Base-by-base conservation (phyloP, 2,888 invertebrate species). In the Diadromus collaris region DNA sequence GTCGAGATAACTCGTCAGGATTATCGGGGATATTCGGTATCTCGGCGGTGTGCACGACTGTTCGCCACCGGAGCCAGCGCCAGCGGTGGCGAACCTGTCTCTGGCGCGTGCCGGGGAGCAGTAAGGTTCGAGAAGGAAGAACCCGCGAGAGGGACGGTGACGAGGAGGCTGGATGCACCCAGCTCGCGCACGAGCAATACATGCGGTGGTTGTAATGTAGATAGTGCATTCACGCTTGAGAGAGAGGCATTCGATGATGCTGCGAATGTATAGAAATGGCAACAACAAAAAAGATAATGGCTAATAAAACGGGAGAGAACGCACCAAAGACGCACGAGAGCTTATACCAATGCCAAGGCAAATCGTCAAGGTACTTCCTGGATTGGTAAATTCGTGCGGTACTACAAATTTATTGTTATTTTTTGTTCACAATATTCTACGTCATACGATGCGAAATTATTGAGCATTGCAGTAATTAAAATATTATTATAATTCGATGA, bases 31-130 rank as follows among this genome's bases (percentile, higher is more conserved):
- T 83, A 81, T 82, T 82, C 79, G 76, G 79, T 83, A 80, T 83
- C 81, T 83, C 72, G 48, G 72, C 69, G 78, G 38, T 41, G 16
- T 24, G 21, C 21, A 27, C 16, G 56, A 6, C 67, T 74, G 67
- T 73, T 77, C 74, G 61, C 73, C 73, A 63, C 72, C 29, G 61
- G 44, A 32, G 16, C 27, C 41, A 67, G 48, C 63, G 72, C 48
- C 73, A 56, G 63, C 79, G 73, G 65, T 73, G 79, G 76, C 78
- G 70, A 83, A 81, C 81, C 82, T 81, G 81, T 79, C 78, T 63
- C 54, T 65, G 82, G 83, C 83, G 81, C 83, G 83, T 83, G 83
- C 82, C 83, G 72, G 73, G 76, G 74, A 78, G 77, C 79, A 56
- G 71, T 75, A 80, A 79, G 46, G 46, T 67, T 54, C 41, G 61